Base-by-base conservation (phyloP, 1,140 invertebrate genomes). In the Magallana ariakensis region DNA sequence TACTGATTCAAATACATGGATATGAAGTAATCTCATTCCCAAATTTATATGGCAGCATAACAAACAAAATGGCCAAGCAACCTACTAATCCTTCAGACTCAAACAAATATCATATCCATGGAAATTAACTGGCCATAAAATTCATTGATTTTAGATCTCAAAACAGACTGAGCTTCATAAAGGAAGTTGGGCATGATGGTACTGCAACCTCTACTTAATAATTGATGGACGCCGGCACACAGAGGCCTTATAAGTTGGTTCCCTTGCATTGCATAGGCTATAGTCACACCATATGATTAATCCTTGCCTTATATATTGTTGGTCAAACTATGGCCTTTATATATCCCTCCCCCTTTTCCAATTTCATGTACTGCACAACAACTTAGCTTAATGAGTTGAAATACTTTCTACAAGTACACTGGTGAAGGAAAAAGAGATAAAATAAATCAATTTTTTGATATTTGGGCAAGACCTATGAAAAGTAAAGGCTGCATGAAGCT, bases 91-190 rank as follows among this genome's bases (percentile, higher is more conserved):
- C 22, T 75, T 13, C 11, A 75, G 66, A 75, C 66, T 75, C 15
- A 75, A 75, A 75, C 66, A 75, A 75, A 75, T 75, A 75, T 75
- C 66, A 75, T 75, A 75, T 26, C 66, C 66, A 75, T 75, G 66
- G 66, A 33, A 75, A 75, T 75, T 75, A 75, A 75, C 22, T 13
- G 66, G 66, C 66, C 22, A 70, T 70, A 70, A 70, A 70, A 26
- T 70, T 26, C 66, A 75, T 75, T 75, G 66, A 75, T 75, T 75
- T 75, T 46, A 46, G 33, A 46, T 26, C 66, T 46, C 33, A 46
- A 46, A 46, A 46, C 19, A 75, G 13, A 75, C 22, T 75, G 66
- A 75, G 66, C 66, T 26, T 26, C 26, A 75, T 26, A 26, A 11
- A 22, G 66, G 66, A 75, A 75, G 66, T 19, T 75, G 22, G 66